Evolutionary conservation across 2,888 invertebrate species (phyloP).

Genomic region (Seira ritae): DNA sequence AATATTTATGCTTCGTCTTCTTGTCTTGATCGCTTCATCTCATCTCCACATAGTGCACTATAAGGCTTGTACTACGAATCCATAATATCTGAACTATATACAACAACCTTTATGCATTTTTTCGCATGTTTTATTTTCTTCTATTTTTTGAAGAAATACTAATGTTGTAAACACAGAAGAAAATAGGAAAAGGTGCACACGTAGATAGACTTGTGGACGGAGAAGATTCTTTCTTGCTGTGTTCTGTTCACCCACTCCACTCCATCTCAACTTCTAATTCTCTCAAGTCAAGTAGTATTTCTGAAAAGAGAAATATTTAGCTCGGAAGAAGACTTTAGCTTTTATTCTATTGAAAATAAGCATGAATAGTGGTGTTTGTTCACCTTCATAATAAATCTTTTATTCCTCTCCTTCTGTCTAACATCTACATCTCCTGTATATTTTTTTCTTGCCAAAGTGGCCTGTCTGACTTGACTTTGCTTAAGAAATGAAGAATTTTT

Average conservation of each 20-base stretch:
- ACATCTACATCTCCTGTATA: background rate
- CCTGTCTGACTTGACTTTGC: too few relatives aligned
- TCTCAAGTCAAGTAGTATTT: background rate
- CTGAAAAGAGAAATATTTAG: background rate
- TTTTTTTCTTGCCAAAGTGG: background rate
- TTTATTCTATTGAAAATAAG: conserved; percentile 8
- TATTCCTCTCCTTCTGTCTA: conserved; percentile 9
- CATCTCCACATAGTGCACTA: background rate
- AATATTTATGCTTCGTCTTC: conserved; percentile 57
- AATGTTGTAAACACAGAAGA: too few relatives aligned
- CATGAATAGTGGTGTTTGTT: conserved; percentile 23
- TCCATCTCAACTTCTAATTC: conserved; percentile 38
- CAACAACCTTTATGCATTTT: background rate
- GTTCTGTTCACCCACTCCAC: conserved; percentile 30
- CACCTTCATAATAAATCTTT: conserved; percentile 34
- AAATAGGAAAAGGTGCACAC: too few relatives aligned
- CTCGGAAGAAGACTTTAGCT: background rate
- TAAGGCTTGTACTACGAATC: background rate
- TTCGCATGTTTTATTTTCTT: too few relatives aligned
- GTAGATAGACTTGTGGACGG: background rate
- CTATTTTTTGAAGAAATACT: too few relatives aligned
- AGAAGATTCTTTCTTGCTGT: background rate
- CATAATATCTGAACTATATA: background rate
- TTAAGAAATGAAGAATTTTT: conserved; percentile 7
- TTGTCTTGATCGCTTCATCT: background rate